Conservation (phyloP, 2,797 vertebrate species). For the Neomorphus geoffroyi region DNA sequence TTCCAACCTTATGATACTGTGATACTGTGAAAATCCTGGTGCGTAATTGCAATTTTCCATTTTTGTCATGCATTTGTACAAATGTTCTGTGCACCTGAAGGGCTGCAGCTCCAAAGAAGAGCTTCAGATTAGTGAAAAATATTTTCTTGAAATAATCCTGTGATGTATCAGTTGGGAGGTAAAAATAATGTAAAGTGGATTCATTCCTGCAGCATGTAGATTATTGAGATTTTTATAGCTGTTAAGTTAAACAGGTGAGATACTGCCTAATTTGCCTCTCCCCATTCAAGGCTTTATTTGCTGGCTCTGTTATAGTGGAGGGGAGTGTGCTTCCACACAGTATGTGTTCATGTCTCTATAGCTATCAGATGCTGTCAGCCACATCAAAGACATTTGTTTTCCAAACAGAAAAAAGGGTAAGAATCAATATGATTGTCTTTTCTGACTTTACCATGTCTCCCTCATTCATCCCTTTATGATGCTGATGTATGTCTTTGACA, state of each 20-base stretch:
- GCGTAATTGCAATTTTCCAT: not conserved
- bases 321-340: rapidly evolving
- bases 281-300: not conserved
- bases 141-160: not conserved
- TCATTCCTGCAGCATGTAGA: not conserved
- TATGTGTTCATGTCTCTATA: not conserved
- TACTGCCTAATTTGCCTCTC: not conserved
- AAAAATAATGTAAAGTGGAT: not conserved
- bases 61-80: not conserved
- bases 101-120: not conserved
- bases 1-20: no score
- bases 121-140: not conserved
- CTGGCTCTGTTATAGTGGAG: not conserved
- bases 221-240: not conserved
- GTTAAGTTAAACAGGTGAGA: not conserved
- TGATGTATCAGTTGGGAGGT: not conserved
- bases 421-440: not conserved
- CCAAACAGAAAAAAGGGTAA: not conserved
- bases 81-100: not conserved
- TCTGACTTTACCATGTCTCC: not conserved
- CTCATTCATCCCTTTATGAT: not conserved
- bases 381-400: not conserved
- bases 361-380: not conserved
- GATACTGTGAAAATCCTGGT: no score
- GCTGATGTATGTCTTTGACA: not conserved